Evolutionary conservation across 2,113 vertebrate genomes (phyloP), one percentile per base, ranked within the genome.

Genomic region (Carassius gibelio): DNA sequence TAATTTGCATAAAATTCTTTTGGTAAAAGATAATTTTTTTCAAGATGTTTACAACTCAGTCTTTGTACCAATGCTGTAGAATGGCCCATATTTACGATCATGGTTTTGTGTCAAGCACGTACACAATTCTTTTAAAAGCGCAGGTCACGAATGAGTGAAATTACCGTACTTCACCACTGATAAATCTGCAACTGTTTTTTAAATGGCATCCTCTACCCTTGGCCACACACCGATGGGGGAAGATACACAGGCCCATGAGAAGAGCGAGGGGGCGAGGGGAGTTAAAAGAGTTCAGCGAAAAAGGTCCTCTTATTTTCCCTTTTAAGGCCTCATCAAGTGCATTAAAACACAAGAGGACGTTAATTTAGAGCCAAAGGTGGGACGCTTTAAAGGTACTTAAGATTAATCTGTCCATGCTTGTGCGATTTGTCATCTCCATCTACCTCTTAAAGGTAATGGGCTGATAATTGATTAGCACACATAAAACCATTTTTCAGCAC

Each of bases 81-180:
- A 17, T 6, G 55, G 55, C 17, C 17, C 55, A 21, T 59, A 59
- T 61, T 8, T 61, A 9, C 3, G 86, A 93, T 93, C 90, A 91
- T 93, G 91, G 90, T 93, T 94, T 93, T 87, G 91, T 94, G 91
- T 93, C 92, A 94, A 94, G 93, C 92, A 94, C 92, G 92, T 92
- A 93, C 89, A 89, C 88, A 86, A 88, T 93, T 88, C 26, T 87
- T 59, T 86, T 88, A 91, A 93, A 92, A 90, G 89, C 84, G 87
- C 80, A 14, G n/a, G 59, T 84, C 88, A 90, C 86, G 87, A 89
- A 91, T 90, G 88, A 83, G 75, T 89, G 83, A 92, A 93, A 93
- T 91, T 88, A 92, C 89, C 87, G 89, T 86, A 78, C 90, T 89
- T 85, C 84, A 80, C 30, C 79, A 75, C 91, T 93, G 92, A 91